Evolutionary conservation across 1,140 invertebrate species (phyloP).

Genomic region (Anastatus disparis): DNA sequence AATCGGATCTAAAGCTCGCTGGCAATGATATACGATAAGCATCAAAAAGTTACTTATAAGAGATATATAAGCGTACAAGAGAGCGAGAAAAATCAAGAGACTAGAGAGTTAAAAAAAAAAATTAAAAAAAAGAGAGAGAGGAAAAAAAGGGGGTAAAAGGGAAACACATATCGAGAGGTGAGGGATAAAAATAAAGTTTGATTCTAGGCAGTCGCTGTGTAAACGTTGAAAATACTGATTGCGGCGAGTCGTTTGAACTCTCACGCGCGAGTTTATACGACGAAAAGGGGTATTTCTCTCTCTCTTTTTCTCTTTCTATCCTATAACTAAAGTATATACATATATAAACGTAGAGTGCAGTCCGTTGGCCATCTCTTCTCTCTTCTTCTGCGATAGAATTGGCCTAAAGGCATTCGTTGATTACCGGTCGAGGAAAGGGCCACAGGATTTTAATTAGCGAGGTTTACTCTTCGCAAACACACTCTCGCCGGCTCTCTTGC

Average conservation of each 20-base stretch:
- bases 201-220: slow-evolving; percentile 44
- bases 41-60: too few relatives aligned
- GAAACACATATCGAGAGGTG: neutral
- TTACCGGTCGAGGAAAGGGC: slow-evolving; percentile 58
- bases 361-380: slow-evolving; percentile 61
- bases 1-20: too few relatives aligned
- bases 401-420: slow-evolving; percentile 62
- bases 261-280: slow-evolving; percentile 32
- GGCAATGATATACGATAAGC: too few relatives aligned
- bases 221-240: slow-evolving; percentile 49
- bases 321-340: too few relatives aligned
- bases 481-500: neutral
- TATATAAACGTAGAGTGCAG: slow-evolving; percentile 42
- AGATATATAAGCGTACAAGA: too few relatives aligned
- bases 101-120: slow-evolving; percentile 36
- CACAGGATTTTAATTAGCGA: slow-evolving; percentile 65
- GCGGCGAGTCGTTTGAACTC: slow-evolving; percentile 48
- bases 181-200: slow-evolving; percentile 50
- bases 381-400: too few relatives aligned
- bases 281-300: slow-evolving; percentile 46
- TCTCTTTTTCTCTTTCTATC: too few relatives aligned
- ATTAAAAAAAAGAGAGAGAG: slow-evolving; percentile 24
- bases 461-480: slow-evolving; percentile 64
- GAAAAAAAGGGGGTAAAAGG: slow-evolving; percentile 13
- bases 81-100: neutral